These are phyloP conservation scores for Scrobipalpa atriplicella DNA, from an alignment of 2,888 invertebrate genomes.

Conservation along the genomic window DNA sequence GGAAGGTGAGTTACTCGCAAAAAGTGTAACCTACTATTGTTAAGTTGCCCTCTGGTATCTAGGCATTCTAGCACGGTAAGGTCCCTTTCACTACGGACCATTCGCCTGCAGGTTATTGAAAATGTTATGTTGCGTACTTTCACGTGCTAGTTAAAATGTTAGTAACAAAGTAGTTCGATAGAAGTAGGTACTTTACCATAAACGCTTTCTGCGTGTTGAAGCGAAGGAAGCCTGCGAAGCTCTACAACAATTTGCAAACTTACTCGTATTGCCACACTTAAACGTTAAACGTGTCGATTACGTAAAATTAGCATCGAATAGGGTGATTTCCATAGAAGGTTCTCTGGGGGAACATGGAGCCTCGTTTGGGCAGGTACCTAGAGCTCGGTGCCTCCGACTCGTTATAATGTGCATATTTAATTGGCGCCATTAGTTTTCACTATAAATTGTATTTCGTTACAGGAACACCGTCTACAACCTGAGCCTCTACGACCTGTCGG, in stretches of 20 bases:
- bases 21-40: slow-evolving; percentile 11
- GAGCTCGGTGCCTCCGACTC: slow-evolving; percentile 32
- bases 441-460: slow-evolving; percentile 60
- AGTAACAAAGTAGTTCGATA: background rate
- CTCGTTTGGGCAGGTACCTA: slow-evolving; percentile 41
- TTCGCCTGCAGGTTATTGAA: slow-evolving; percentile 11
- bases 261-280: slow-evolving; percentile 32
- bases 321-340: slow-evolving; percentile 39
- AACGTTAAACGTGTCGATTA: slow-evolving; percentile 39
- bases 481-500: slow-evolving; percentile 91
- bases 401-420: slow-evolving; percentile 41
- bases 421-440: slow-evolving; percentile 32
- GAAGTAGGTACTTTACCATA: background rate
- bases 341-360: slow-evolving; percentile 36
- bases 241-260: slow-evolving; percentile 25
- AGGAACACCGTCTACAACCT: slow-evolving; percentile 96
- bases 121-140: slow-evolving; percentile 4
- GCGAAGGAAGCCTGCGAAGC: slow-evolving; percentile 9
- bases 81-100: slow-evolving; percentile 20
- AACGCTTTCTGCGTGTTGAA: background rate
- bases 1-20: slow-evolving; percentile 86
- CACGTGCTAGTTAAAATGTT: slow-evolving; percentile 10
- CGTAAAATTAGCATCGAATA: slow-evolving; percentile 41
- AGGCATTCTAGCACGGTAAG: slow-evolving; percentile 6
- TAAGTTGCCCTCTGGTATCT: slow-evolving; percentile 16